phyloP scores from a whole-genome alignment of 2,113 vertebrate genomes.

The Mugil cephalus region DNA sequence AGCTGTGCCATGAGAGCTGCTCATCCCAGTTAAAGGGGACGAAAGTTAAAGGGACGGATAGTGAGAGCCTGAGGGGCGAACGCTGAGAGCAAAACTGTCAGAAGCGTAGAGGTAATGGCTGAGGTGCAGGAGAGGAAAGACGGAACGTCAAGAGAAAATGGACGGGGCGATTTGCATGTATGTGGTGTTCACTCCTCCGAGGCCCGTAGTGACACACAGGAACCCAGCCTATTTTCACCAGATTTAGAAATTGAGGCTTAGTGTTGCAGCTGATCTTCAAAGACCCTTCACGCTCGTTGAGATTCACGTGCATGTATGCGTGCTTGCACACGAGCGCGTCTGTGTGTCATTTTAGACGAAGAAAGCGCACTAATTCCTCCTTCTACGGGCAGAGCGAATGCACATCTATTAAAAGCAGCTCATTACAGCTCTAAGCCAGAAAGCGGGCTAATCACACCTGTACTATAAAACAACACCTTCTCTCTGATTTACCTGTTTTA shows the following conservation, averaged over 20 bases:
- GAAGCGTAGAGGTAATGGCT: conserved; percentile 15
- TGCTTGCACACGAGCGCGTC: background rate
- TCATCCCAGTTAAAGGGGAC: conserved; percentile 43
- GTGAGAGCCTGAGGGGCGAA: conserved; percentile 14
- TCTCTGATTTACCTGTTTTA: conserved; percentile 10
- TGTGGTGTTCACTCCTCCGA: conserved; percentile 22
- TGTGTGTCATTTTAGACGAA: conserved; percentile 23
- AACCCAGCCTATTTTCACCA: conserved; percentile 29
- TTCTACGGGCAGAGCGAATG: conserved; percentile 24
- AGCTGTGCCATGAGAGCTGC: conserved; percentile 27
- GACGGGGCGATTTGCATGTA: conserved; percentile 38
- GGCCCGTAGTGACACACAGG: conserved; percentile 17
- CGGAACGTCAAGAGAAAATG: conserved; percentile 4
- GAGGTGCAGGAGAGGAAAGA: conserved; percentile 7
- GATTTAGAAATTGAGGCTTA: conserved; percentile 37
- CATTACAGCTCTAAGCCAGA: conserved; percentile 29
- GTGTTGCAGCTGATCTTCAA: conserved; percentile 58
- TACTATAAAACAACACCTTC: conserved; percentile 20
- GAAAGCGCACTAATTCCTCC: background rate
- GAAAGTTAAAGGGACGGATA: conserved; percentile 32
- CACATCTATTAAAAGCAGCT: conserved; percentile 30
- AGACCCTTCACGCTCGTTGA: conserved; percentile 37
- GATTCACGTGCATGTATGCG: background rate
- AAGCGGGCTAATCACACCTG: conserved; percentile 19
- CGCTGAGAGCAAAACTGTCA: background rate